Percentiles rank a stretch among this genome's conserved stretches.
phyloP scores from a whole-genome alignment of 2,113 vertebrate species.

The Eudorcas thomsonii region DNA sequence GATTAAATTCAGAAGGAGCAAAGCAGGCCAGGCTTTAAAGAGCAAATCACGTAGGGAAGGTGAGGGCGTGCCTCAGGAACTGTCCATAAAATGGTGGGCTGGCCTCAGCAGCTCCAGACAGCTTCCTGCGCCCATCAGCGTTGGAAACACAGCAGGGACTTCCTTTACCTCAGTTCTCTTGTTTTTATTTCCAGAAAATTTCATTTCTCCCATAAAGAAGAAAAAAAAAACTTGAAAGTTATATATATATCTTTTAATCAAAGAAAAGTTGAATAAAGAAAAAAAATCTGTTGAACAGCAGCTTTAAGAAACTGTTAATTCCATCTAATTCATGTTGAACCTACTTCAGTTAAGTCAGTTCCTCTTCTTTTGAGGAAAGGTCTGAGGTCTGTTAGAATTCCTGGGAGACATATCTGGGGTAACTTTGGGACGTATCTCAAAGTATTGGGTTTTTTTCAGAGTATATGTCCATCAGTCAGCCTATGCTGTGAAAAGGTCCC shows the following conservation, averaged over 20 bases:
- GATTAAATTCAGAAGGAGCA: conserved; percentile 45
- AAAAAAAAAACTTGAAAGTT: background rate
- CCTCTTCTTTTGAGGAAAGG: background rate
- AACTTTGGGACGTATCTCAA: background rate
- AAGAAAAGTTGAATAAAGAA: background rate
- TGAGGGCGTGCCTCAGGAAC: background rate
- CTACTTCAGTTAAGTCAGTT: background rate
- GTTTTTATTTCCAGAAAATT: conserved; percentile 9
- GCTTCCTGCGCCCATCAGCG: background rate
- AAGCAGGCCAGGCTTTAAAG: conserved; percentile 7
- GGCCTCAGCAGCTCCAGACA: background rate
- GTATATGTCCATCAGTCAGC: background rate
- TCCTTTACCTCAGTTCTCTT: background rate
- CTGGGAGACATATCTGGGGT: background rate
- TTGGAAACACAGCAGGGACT: background rate
- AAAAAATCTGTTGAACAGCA: background rate
- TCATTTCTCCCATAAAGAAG: background rate
- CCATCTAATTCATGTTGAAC: background rate
- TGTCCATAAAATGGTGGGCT: background rate
- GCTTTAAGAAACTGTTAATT: background rate
- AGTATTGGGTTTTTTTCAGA: background rate
- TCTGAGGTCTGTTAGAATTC: conserved; percentile 1
- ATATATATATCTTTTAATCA: background rate
- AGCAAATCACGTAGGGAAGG: conserved; percentile 26
- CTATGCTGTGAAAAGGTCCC: background rate